Conservation (phyloP, 2,888 invertebrate species). For the Mimachlamys varia region DNA sequence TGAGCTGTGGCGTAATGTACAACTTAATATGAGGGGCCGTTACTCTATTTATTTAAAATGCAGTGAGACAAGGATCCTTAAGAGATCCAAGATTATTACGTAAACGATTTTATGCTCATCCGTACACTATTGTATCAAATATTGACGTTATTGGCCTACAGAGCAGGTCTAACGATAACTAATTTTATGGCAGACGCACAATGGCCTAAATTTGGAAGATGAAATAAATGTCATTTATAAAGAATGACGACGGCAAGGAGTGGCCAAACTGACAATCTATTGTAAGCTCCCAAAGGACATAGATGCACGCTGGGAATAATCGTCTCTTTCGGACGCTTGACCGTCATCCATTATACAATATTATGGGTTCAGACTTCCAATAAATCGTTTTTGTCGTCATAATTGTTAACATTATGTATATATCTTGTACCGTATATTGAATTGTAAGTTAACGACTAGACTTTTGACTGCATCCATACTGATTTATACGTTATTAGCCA, state of each 20-base stretch:
- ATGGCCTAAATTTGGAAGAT: not conserved
- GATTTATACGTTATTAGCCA: not conserved
- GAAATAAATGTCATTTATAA: not conserved
- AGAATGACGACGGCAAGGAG: no score
- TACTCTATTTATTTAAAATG: no score
- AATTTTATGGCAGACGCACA: not conserved
- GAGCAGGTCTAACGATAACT: not conserved
- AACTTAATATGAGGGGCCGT: no score
- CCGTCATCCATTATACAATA: constrained; percentile 6
- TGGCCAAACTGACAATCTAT: not conserved
- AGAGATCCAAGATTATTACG: no score
- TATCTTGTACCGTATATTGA: not conserved
- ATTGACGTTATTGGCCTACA: not conserved
- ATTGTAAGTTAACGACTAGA: not conserved
- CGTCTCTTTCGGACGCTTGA: not conserved
- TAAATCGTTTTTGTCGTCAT: constrained; percentile 18
- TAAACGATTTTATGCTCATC: not conserved
- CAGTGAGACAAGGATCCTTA: no score
- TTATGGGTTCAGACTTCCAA: not conserved
- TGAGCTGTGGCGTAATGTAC: no score
- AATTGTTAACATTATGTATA: constrained; percentile 31
- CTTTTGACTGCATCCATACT: not conserved
- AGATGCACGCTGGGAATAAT: constrained; percentile 1
- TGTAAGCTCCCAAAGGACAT: not conserved
- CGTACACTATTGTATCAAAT: not conserved